Base-by-base conservation (phyloP, 2,888 invertebrate genomes). In the Clusia tigrina region DNA sequence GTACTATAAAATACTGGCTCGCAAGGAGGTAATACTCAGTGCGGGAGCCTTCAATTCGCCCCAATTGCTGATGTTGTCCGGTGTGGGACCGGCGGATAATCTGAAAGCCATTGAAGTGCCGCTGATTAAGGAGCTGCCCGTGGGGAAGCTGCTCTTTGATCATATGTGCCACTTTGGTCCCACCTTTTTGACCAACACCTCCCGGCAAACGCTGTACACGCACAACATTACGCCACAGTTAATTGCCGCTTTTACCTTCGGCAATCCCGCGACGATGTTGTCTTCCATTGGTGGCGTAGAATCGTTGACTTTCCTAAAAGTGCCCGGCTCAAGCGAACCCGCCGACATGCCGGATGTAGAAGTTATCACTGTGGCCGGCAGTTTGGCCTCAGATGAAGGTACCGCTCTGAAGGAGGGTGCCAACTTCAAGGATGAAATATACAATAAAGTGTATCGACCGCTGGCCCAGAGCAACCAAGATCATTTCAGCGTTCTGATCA, bases 11-110 rank as follows among this genome's bases (percentile, higher is more conserved):
- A 88, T 88, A 0, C 83, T 79, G 53, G 92, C 91, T 0, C 85
- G 85, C 66, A 92, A 90, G 78, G 95, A 95, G 84, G 90, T 97
- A 0, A 91, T 96, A 59, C 75, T 96, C 17, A 90, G 92, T 15
- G 94, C 93, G 1, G 96, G 96, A 0, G 88, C 95, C 1, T 90
- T 97, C 67, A 93, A 93, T 74, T 92, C 94, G 0, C 95, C 96
- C 0, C 96, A 97, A 81, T 80, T 97, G 2, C 86, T 97, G 10
- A 93, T 96, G 93, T 81, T 97, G 3, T 94, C 94, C 5, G 95
- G 95, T 0, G 77, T 89, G 15, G 88, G 88, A 1, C 88, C 88
- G 0, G 82, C 74, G 63, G 77, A 87, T 52, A 85, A 90, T 71
- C 80, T 90, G 1, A 75, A 81, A 18, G 82, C 85, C 2, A 78